These are phyloP conservation scores for Typhlomys cinereus DNA, from an alignment of 2,113 vertebrate species.

Conservation along the genomic window DNA sequence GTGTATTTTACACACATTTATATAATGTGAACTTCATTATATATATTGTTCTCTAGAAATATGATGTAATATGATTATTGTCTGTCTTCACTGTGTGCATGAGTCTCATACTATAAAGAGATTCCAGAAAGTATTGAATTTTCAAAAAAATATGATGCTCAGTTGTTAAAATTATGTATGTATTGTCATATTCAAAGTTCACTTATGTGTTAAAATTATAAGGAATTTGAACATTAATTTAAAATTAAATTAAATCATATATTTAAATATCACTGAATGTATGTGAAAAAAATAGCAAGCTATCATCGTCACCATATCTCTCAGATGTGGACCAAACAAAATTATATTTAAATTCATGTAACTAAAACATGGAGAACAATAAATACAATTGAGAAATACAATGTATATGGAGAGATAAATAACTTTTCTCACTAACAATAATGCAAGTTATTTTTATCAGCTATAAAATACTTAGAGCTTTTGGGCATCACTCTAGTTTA, in stretches of 20 bases:
- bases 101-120: not conserved
- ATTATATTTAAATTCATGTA: not conserved
- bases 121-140: not conserved
- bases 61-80: no score
- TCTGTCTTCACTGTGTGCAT: no score
- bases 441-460: rapidly evolving
- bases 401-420: not conserved
- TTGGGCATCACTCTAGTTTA: not conserved
- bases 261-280: conserved; percentile 11
- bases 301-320: not conserved
- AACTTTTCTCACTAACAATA: not conserved
- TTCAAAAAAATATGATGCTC: not conserved
- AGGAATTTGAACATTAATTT: not conserved
- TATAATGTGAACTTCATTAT: not conserved
- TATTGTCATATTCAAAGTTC: no score
- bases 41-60: not conserved
- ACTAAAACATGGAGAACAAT: not conserved
- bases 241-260: conserved; percentile 30
- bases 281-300: conserved; percentile 22
- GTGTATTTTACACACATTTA: no score
- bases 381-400: not conserved
- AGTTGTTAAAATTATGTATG: not conserved
- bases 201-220: no score
- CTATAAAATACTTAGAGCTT: not conserved
- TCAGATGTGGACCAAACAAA: not conserved